These are phyloP conservation scores for Hemiprocne comata DNA, from an alignment of 2,113 vertebrate species.

Conservation along the genomic window DNA sequence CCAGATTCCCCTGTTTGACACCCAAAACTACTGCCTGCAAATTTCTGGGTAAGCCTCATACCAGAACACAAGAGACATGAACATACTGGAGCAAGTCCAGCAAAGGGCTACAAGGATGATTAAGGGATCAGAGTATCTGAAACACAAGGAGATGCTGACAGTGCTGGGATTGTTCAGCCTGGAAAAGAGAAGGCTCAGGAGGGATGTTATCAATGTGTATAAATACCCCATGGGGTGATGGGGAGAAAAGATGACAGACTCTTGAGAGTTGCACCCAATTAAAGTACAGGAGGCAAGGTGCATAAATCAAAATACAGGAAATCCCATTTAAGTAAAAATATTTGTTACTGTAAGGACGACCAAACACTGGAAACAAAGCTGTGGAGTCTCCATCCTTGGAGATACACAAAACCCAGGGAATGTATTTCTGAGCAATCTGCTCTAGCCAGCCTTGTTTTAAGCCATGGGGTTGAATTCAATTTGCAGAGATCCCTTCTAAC, in stretches of 20 bases:
- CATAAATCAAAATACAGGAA: background rate
- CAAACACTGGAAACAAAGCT: background rate
- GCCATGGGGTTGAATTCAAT: background rate
- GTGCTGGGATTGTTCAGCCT: background rate
- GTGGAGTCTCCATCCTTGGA: background rate
- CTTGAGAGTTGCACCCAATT: background rate
- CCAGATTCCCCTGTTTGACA: background rate
- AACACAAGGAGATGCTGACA: background rate
- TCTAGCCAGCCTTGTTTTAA: background rate
- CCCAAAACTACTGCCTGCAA: background rate
- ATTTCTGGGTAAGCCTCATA: background rate
- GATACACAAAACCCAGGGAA: background rate
- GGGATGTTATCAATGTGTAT: background rate
- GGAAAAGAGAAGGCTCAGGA: background rate
- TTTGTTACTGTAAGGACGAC: background rate
- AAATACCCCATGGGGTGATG: background rate
- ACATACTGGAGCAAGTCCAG: background rate
- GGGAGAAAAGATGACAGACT: background rate
- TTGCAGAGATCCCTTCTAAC: background rate
- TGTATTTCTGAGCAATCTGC: background rate
- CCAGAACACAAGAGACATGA: background rate
- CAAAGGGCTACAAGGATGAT: background rate
- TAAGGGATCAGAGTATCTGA: background rate
- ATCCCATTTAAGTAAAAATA: background rate
- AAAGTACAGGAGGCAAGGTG: background rate